Evolutionary conservation across 92 coral and sea anemone species (phyloP).

Genomic region (Epizoanthus ramosus): DNA sequence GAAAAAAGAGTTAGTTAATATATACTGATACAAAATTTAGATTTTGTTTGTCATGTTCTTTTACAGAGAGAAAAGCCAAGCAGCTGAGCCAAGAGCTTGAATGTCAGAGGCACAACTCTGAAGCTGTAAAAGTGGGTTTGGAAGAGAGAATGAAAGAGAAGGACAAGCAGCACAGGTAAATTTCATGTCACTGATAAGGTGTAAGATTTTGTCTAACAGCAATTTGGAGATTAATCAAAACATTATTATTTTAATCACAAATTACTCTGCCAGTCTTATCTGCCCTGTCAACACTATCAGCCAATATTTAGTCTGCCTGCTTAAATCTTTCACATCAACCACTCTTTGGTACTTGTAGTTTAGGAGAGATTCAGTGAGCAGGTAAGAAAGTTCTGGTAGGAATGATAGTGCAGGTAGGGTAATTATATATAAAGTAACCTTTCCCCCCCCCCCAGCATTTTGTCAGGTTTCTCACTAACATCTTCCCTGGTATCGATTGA

Average conservation of each 20-base stretch:
- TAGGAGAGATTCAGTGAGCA: too few species aligned
- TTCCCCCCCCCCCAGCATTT: neutral
- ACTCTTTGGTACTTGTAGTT: too few species aligned
- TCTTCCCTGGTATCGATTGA: too few species aligned
- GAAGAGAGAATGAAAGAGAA: constrained; percentile 82
- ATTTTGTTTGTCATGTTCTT: neutral
- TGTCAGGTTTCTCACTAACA: too few species aligned
- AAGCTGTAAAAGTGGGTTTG: constrained; percentile 76
- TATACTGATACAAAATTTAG: neutral
- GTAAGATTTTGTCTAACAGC: neutral
- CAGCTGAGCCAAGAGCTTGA: constrained; percentile 80
- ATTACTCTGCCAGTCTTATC: too few species aligned
- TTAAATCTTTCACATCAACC: too few species aligned
- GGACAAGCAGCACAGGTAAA: constrained; percentile 79
- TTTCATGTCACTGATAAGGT: neutral
- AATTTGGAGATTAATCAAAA: neutral
- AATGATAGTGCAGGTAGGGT: too few species aligned
- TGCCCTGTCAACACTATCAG: neutral
- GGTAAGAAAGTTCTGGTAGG: too few species aligned
- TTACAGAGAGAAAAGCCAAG: constrained; percentile 73
- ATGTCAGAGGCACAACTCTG: constrained; percentile 88
- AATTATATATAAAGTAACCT: too few species aligned
- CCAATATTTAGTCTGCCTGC: too few species aligned
- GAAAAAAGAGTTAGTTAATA: neutral
- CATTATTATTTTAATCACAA: too few species aligned